These are phyloP conservation scores for Saccostrea glomerata DNA, from an alignment of 1,140 invertebrate species.

Conservation along the genomic window DNA sequence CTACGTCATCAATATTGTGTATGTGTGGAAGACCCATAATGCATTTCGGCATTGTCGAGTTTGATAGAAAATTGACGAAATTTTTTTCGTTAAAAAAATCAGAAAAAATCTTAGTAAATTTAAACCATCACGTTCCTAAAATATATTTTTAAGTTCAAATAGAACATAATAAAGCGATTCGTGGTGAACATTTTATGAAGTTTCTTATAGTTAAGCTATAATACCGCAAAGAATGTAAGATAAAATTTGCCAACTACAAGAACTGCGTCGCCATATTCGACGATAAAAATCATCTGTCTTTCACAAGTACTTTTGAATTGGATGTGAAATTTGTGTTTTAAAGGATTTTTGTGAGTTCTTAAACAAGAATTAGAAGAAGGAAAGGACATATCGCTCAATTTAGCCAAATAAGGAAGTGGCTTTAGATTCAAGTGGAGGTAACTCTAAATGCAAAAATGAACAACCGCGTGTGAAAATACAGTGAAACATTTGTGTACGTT, in stretches of 20 bases:
- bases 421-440: slow-evolving; percentile 50
- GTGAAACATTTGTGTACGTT: background rate
- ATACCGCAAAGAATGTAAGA: background rate
- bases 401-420: slow-evolving; percentile 4
- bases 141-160: background rate
- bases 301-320: background rate
- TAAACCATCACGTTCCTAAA: background rate
- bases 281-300: background rate
- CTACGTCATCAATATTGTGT: slow-evolving; percentile 68
- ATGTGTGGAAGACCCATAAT: slow-evolving; percentile 54
- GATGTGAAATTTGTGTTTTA: background rate
- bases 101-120: background rate
- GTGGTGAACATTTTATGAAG: background rate
- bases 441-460: slow-evolving; percentile 37
- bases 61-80: background rate
- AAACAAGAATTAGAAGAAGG: background rate
- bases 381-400: background rate
- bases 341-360: background rate
- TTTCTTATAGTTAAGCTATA: background rate
- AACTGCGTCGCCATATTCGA: slow-evolving; percentile 22
- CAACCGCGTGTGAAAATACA: background rate
- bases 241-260: background rate
- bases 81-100: background rate
- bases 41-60: slow-evolving; percentile 43
- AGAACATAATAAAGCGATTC: slow-evolving; percentile 14